Conservation (phyloP, 1,140 invertebrate species). For the Cydia fagiglandana region DNA sequence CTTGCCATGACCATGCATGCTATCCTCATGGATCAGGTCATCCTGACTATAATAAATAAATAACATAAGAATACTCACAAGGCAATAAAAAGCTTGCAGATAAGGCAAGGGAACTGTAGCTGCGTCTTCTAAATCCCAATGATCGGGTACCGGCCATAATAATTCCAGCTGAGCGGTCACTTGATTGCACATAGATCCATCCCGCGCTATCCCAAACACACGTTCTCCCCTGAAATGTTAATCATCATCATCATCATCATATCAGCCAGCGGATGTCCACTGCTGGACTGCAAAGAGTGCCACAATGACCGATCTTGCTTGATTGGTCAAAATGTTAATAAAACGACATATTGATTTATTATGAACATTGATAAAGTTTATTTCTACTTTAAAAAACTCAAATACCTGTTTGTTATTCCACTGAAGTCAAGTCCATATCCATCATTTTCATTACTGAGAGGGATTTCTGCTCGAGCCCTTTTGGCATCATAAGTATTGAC, state of each 20-base stretch:
- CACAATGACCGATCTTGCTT: too few relatives aligned
- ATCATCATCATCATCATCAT: too few relatives aligned
- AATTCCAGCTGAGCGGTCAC: constrained; percentile 59
- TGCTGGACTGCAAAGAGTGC: too few relatives aligned
- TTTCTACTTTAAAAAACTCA: background rate
- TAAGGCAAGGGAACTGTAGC: constrained; percentile 84
- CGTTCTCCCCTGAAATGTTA: constrained; percentile 40
- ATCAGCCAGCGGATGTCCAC: too few relatives aligned
- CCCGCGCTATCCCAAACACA: constrained; percentile 47
- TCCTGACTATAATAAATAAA: too few relatives aligned
- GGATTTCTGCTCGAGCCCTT: constrained; percentile 39
- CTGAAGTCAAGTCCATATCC: constrained; percentile 54
- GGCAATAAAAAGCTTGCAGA: constrained; percentile 72
- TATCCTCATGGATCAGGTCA: too few relatives aligned
- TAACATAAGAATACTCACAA: constrained; percentile 59
- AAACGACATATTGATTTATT: background rate
- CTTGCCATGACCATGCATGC: too few relatives aligned
- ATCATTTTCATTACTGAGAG: background rate
- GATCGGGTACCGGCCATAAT: constrained; percentile 84
- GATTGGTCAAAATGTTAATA: background rate
- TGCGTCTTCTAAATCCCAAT: constrained; percentile 87
- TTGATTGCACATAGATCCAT: constrained; percentile 36
- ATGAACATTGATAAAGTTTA: background rate
- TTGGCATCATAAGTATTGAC: constrained; percentile 41
- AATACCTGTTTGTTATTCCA: constrained; percentile 43